Percentiles rank a stretch among this genome's conserved stretches.
Conservation (phyloP, 2,888 invertebrate species). For the Neoscelio sp. region DNA sequence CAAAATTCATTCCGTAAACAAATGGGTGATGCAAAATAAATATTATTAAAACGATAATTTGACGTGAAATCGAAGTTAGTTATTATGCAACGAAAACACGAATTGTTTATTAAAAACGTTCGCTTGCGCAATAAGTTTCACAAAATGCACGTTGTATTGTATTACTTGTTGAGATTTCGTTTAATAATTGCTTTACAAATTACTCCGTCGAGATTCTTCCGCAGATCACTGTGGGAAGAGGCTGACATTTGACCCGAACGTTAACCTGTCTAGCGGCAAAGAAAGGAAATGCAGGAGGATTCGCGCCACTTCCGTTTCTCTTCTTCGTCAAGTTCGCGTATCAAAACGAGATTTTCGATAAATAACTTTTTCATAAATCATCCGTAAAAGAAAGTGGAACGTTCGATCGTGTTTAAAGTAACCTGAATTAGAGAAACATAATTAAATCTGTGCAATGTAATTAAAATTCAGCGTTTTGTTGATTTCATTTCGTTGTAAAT, state of each 20-base stretch:
- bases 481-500: no score
- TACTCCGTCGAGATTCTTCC: slow-evolving; percentile 29
- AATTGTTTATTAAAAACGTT: slow-evolving; percentile 26
- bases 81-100: slow-evolving; percentile 19
- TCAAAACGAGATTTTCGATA: slow-evolving; percentile 30
- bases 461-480: no score
- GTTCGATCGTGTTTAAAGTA: neutral
- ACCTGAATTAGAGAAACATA: neutral
- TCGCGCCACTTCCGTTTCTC: slow-evolving; percentile 47
- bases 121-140: slow-evolving; percentile 19
- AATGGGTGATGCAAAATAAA: slow-evolving; percentile 4
- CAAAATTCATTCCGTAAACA: no score
- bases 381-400: slow-evolving; percentile 35
- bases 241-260: slow-evolving; percentile 59
- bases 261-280: slow-evolving; percentile 25
- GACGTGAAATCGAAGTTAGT: neutral
- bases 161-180: slow-evolving; percentile 31
- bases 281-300: slow-evolving; percentile 23
- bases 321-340: slow-evolving; percentile 15
- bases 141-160: slow-evolving; percentile 9
- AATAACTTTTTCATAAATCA: slow-evolving; percentile 39
- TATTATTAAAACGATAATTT: slow-evolving; percentile 19
- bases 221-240: slow-evolving; percentile 50
- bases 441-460: slow-evolving; percentile 16
- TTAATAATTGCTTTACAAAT: slow-evolving; percentile 47